phyloP scores from a whole-genome alignment of 2,113 vertebrate genomes.

The Elephantulus edwardii region DNA sequence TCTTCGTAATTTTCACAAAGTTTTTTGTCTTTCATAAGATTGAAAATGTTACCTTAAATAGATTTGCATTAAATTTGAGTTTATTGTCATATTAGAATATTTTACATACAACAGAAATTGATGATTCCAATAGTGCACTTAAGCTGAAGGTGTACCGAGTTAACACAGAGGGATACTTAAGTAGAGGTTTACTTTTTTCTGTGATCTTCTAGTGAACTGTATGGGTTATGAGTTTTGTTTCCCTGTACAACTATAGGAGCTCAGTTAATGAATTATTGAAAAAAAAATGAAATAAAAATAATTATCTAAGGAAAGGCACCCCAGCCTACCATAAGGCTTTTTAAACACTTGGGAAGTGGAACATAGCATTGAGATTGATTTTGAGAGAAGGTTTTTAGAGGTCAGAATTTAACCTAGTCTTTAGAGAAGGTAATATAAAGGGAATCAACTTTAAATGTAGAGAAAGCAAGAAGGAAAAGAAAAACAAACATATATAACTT shows the following conservation, averaged over 20 bases:
- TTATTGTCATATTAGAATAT: not conserved
- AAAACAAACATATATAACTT: not conserved
- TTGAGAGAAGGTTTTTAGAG: not conserved
- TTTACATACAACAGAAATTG: not conserved
- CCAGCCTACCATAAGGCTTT: not conserved
- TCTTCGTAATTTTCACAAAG: slow-evolving; percentile 15
- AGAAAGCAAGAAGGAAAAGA: not conserved
- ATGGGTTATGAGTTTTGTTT: not conserved
- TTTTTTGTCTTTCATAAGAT: not conserved
- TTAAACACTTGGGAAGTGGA: not conserved
- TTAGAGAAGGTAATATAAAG: not conserved
- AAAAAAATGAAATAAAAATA: no score
- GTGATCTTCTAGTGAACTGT: not conserved
- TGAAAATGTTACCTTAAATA: not conserved
- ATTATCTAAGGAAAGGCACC: not conserved
- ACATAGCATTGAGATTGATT: not conserved
- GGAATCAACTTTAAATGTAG: not conserved
- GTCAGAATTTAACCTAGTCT: slow-evolving; percentile 21
- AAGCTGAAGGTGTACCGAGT: not conserved
- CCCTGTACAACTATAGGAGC: not conserved
- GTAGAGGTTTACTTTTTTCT: slow-evolving; percentile 4
- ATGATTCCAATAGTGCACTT: not conserved
- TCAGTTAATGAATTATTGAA: not conserved
- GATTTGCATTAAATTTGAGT: slow-evolving; percentile 16
- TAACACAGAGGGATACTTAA: not conserved